Evolutionary conservation across 37 sponge, comb jelly and placozoan genomes (phyloP).

Genomic region (Dysidea cf. avara): DNA sequence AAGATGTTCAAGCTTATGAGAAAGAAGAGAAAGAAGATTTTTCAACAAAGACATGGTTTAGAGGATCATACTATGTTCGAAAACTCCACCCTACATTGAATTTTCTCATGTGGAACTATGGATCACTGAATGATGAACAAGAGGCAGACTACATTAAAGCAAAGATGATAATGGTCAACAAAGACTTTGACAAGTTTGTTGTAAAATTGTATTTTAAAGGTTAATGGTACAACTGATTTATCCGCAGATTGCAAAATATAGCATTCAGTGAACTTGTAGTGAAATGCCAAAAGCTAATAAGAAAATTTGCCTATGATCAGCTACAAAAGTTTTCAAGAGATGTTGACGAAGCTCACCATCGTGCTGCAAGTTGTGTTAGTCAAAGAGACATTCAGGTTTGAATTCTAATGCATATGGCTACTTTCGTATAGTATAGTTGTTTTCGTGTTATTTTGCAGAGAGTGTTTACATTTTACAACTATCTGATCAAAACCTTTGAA

Average conservation of each 20-base stretch:
- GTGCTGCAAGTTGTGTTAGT: too few relatives aligned
- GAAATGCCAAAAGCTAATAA: slow-evolving; percentile 74
- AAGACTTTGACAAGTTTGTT: slow-evolving; percentile 28
- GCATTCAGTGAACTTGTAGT: too few relatives aligned
- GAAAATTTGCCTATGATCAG: slow-evolving; percentile 68
- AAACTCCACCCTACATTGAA: slow-evolving; percentile 77
- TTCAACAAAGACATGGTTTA: slow-evolving; percentile 61
- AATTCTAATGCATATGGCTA: too few relatives aligned
- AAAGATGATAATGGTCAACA: slow-evolving; percentile 78
- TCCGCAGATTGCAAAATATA: slow-evolving; percentile 44
- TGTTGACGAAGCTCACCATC: slow-evolving; percentile 16
- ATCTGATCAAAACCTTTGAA: slow-evolving; percentile 49
- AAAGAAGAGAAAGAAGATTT: not conserved
- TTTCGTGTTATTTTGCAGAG: too few relatives aligned
- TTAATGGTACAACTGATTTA: slow-evolving; percentile 52
- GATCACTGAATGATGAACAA: slow-evolving; percentile 77
- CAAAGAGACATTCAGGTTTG: too few relatives aligned
- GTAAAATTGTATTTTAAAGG: slow-evolving; percentile 7
- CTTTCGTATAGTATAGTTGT: too few relatives aligned
- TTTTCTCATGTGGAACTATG: too few relatives aligned
- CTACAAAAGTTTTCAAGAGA: slow-evolving; percentile 6
- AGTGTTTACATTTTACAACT: slow-evolving; percentile 81
- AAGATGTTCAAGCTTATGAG: too few relatives aligned
- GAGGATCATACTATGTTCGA: slow-evolving; percentile 81
- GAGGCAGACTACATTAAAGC: slow-evolving; percentile 83